These are phyloP conservation scores for Pararge aegeria DNA, from an alignment of 1,140 invertebrate species.

Conservation along the genomic window DNA sequence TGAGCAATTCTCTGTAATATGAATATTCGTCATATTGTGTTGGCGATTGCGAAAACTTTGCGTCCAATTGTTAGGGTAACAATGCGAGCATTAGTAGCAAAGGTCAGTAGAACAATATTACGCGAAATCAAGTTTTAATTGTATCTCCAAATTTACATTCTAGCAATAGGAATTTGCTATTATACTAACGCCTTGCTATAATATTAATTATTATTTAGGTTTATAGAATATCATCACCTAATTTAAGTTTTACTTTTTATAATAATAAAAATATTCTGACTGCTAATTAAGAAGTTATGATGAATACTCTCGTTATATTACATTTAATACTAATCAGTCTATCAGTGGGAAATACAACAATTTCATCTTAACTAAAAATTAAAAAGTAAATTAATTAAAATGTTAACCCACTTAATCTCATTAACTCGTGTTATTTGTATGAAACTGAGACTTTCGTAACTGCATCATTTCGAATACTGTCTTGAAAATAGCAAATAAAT, in stretches of 20 bases:
- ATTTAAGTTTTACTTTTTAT: no score
- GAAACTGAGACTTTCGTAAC: constrained; percentile 40
- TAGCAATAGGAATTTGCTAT: neutral
- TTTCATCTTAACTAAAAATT: neutral
- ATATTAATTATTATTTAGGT: no score
- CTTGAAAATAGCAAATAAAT: constrained; percentile 45
- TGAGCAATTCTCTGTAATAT: constrained; percentile 62
- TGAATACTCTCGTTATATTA: neutral
- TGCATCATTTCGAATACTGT: constrained; percentile 46
- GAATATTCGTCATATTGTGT: constrained; percentile 48
- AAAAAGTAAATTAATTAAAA: constrained; percentile 22
- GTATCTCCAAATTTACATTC: constrained; percentile 29
- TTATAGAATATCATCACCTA: no score
- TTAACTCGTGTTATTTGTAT: constrained; percentile 24
- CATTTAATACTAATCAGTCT: neutral
- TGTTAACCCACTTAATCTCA: constrained; percentile 17
- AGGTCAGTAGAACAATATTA: constrained; percentile 58
- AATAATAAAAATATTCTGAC: no score
- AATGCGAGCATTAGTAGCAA: constrained; percentile 57
- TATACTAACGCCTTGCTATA: constrained; percentile 2
- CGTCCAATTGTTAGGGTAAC: constrained; percentile 51
- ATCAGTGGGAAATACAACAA: constrained; percentile 3
- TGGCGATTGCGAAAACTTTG: constrained; percentile 57
- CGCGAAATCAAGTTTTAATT: constrained; percentile 47
- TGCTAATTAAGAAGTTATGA: neutral